Base-by-base conservation (phyloP, 37 sponge, comb jelly and placozoan genomes). In the Eunapius fragilis region DNA sequence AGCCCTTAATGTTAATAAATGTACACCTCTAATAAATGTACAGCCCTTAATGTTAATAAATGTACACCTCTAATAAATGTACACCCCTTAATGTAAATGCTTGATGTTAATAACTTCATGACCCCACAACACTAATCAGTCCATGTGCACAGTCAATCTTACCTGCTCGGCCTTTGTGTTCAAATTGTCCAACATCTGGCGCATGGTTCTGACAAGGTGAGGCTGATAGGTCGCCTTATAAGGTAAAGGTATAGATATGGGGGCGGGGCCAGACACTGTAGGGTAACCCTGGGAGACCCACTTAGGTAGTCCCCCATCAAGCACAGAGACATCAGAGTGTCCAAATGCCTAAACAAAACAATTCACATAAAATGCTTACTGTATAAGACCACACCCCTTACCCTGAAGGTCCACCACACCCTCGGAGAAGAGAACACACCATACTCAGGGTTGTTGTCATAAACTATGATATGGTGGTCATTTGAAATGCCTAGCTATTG, bases 371-470 rank as follows among this genome's bases (percentile, higher is more conserved):
- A n/a, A n/a, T n/a, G n/a, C n/a, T n/a, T n/a, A n/a, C n/a, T n/a
- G n/a, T n/a, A n/a, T n/a, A n/a, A n/a, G n/a, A n/a, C n/a, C n/a
- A n/a, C n/a, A n/a, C n/a, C n/a, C n/a, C 90, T 86, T 36, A 93
- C 94, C 78, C 84, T 89, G 73, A 95, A 90, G 91, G 89, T 86
- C 91, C 90, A 92, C 96, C 96, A 95, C 31, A 86, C 83, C 27
- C 96, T 81, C 28, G 93, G 82, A 28, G 93, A 77, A 17, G 96
- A 90, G 78, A 95, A 92, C 71, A 92, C 25, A 5, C 96, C 96
- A 82, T 67, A 88, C 58, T 84, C 35, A 3, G 73, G 85, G 80
- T 92, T 92, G 72, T 90, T 90, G 75, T 95, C 96, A 38, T 95
- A 95, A 11, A 95, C 78, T 22, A 95, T 74, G 37, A 95, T 89